Evolutionary conservation across 1,140 invertebrate genomes (phyloP).

Genomic region (Drosophila dunni): DNA sequence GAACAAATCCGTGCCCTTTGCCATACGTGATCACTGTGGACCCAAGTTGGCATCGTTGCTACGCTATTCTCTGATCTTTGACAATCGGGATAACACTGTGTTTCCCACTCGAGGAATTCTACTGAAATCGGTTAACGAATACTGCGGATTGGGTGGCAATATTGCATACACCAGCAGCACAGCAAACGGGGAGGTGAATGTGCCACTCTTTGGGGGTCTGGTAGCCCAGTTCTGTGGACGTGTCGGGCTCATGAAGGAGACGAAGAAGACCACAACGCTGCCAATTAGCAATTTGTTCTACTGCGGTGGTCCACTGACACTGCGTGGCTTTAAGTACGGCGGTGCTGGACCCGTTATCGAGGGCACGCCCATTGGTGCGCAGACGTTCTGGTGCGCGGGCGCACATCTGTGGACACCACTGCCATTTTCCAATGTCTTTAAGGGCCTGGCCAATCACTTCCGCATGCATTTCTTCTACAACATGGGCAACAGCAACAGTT

Average conservation of each 20-base stretch:
- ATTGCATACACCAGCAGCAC: slow-evolving; percentile 75
- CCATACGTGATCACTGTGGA: slow-evolving; percentile 78
- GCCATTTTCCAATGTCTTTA: slow-evolving; percentile 77
- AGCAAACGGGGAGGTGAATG: slow-evolving; percentile 78
- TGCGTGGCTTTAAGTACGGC: slow-evolving; percentile 79
- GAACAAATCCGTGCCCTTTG: slow-evolving; percentile 76
- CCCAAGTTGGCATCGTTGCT: slow-evolving; percentile 78
- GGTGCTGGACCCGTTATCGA: slow-evolving; percentile 77
- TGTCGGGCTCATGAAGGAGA: slow-evolving; percentile 70
- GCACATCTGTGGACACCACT: slow-evolving; percentile 79
- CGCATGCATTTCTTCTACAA: slow-evolving; percentile 84
- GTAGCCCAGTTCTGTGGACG: slow-evolving; percentile 79
- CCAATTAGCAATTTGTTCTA: slow-evolving; percentile 79
- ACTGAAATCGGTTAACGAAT: slow-evolving; percentile 75
- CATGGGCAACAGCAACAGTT: slow-evolving; percentile 77
- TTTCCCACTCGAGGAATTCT: slow-evolving; percentile 78
- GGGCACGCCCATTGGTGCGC: slow-evolving; percentile 76
- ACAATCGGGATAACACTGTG: slow-evolving; percentile 75
- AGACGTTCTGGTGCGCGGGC: slow-evolving; percentile 80
- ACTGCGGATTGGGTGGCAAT: slow-evolving; percentile 80
- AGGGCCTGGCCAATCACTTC: slow-evolving; percentile 77
- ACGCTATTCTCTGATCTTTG: slow-evolving; percentile 75
- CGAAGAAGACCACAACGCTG: slow-evolving; percentile 67
- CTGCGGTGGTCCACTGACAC: slow-evolving; percentile 77
- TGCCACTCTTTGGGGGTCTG: slow-evolving; percentile 70